Evolutionary conservation across 1,140 invertebrate species (phyloP).

Genomic region (Drosophila fuyamai): DNA sequence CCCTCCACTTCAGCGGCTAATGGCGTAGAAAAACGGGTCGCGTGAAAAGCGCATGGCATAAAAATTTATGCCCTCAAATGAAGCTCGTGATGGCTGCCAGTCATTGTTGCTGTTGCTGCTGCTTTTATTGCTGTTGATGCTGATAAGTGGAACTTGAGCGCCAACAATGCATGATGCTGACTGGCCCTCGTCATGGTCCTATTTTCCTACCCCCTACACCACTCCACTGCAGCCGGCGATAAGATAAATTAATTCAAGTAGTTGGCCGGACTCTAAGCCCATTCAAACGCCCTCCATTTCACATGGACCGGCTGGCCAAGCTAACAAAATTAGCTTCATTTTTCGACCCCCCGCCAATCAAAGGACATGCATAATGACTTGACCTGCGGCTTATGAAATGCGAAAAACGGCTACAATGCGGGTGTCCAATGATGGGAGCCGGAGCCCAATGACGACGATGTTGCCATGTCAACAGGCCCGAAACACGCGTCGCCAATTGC

Average conservation of each 20-base stretch:
- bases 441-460: slow-evolving; percentile 33
- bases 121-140: slow-evolving; percentile 60
- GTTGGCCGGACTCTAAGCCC: slow-evolving; percentile 26
- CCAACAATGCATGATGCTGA: slow-evolving; percentile 68
- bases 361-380: slow-evolving; percentile 77
- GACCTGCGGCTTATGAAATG: slow-evolving; percentile 72
- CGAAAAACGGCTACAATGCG: slow-evolving; percentile 45
- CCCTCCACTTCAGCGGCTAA: slow-evolving; percentile 57
- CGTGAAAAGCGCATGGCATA: slow-evolving; percentile 71
- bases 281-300: slow-evolving; percentile 24
- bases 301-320: slow-evolving; percentile 2
- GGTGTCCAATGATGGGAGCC: slow-evolving; percentile 27
- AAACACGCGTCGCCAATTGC: slow-evolving; percentile 75
- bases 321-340: slow-evolving; percentile 65
- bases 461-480: slow-evolving; percentile 74
- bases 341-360: slow-evolving; percentile 48
- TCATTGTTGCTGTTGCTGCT: slow-evolving; percentile 32
- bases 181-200: slow-evolving; percentile 13
- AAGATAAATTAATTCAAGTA: slow-evolving; percentile 82
- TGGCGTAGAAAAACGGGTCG: slow-evolving; percentile 67
- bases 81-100: slow-evolving; percentile 54
- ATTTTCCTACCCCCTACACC: slow-evolving; percentile 1
- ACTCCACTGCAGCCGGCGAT: slow-evolving; percentile 59
- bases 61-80: slow-evolving; percentile 69
- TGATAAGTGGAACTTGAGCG: slow-evolving; percentile 77